Evolutionary conservation across 2,888 invertebrate species (phyloP).

Genomic region (Scaptomyza polygonia): DNA sequence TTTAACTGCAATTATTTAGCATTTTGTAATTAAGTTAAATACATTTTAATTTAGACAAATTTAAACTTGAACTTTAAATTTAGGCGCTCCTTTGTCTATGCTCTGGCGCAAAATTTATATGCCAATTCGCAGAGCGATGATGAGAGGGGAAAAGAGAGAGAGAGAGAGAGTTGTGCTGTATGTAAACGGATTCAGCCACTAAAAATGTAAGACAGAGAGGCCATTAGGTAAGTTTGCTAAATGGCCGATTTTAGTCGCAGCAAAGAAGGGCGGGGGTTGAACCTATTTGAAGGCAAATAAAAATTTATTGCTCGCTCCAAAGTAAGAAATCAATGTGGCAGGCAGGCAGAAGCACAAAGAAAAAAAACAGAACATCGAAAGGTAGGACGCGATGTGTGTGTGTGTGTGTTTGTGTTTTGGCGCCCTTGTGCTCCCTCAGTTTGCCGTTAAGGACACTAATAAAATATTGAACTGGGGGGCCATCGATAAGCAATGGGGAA

Average conservation of each 20-base stretch:
- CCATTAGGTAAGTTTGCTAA: constrained; percentile 56
- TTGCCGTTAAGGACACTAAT: constrained; percentile 73
- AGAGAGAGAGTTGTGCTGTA: neutral
- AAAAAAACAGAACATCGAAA: constrained; percentile 20
- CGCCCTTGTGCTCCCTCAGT: constrained; percentile 30
- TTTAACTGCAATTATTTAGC: too few species aligned
- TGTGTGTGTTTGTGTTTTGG: constrained; percentile 22
- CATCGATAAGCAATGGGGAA: constrained; percentile 71
- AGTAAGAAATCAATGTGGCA: constrained; percentile 67
- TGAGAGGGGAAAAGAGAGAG: neutral
- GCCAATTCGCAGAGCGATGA: neutral
- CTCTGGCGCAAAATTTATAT: constrained; percentile 25
- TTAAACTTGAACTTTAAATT: neutral
- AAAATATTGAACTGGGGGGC: constrained; percentile 78
- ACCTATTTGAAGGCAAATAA: constrained; percentile 43
- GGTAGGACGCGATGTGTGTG: constrained; percentile 41
- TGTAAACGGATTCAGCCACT: constrained; percentile 23
- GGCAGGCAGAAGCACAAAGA: constrained; percentile 21
- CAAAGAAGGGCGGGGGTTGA: neutral
- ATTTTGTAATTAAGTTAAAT: too few species aligned
- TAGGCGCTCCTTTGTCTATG: constrained; percentile 5
- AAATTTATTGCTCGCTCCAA: constrained; percentile 65
- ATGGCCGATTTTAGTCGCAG: constrained; percentile 30
- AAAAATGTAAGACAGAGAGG: constrained; percentile 31
- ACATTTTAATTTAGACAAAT: too few species aligned